A percentile compares a stretch with the other conserved stretches of the same genome.
phyloP scores from a whole-genome alignment of 2,113 vertebrate genomes.

The Anhinga rufa region DNA sequence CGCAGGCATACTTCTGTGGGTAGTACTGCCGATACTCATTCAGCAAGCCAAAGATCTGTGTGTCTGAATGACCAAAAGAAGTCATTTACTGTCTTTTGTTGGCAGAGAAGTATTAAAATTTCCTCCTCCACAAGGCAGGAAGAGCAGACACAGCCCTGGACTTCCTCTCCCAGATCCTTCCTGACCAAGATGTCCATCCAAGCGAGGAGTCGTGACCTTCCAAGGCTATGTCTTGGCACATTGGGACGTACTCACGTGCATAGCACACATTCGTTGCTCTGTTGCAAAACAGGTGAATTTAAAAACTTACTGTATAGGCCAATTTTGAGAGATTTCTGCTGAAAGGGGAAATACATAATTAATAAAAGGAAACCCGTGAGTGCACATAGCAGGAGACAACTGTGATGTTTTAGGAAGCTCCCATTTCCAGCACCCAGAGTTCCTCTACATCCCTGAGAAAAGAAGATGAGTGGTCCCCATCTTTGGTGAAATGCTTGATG shows the following conservation, averaged over 20 bases:
- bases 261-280: neutral
- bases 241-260: neutral
- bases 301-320: neutral
- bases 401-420: neutral
- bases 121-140: conserved; percentile 14
- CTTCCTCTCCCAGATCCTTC: conserved; percentile 53
- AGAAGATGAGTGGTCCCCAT: conserved; percentile 18
- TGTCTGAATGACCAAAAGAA: neutral
- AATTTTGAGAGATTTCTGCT: neutral
- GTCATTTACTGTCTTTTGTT: conserved; percentile 21
- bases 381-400: neutral
- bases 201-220: conserved; percentile 1
- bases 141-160: conserved; percentile 25
- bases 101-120: conserved; percentile 26
- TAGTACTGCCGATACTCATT: neutral
- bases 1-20: neutral
- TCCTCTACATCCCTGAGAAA: neutral
- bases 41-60: neutral
- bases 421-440: neutral
- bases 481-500: conserved; percentile 10
- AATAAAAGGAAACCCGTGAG: neutral
- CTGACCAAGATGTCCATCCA: conserved; percentile 26
- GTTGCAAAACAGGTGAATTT: neutral
- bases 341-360: neutral
- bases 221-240: neutral